These are phyloP conservation scores for Sarcophaga carnaria DNA, from an alignment of 2,888 invertebrate genomes.

Conservation along the genomic window DNA sequence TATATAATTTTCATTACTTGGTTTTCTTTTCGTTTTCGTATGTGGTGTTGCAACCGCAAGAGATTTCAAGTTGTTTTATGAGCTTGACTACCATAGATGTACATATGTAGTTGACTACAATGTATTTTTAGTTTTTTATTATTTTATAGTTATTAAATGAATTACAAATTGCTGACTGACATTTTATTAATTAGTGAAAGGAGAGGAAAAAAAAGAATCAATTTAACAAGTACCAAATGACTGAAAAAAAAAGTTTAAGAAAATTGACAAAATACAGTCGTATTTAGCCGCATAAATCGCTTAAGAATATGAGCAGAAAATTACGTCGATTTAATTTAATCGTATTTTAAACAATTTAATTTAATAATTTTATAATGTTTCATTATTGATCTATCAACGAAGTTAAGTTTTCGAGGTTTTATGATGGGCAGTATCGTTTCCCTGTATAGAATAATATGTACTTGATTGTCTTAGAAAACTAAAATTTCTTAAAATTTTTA, in stretches of 20 bases:
- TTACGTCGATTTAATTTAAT: no score
- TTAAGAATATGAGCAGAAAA: no score
- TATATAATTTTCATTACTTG: background rate
- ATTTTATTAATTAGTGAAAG: slow-evolving; percentile 29
- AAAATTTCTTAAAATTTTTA: no score
- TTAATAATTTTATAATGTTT: no score
- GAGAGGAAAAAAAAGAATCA: background rate
- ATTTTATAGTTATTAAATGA: slow-evolving; percentile 56
- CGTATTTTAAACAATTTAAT: no score
- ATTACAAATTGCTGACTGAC: slow-evolving; percentile 41
- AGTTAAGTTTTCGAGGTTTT: no score
- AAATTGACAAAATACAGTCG: background rate
- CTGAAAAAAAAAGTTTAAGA: no score
- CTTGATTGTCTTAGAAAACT: no score
- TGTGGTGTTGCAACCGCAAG: background rate
- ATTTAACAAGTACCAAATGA: no score
- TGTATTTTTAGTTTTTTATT: slow-evolving; percentile 49
- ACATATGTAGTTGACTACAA: slow-evolving; percentile 46
- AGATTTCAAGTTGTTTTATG: background rate
- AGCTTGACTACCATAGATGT: background rate
- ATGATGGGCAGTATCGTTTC: no score
- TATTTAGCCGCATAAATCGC: background rate
- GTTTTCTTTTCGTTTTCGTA: slow-evolving; percentile 1
- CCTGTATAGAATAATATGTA: no score
- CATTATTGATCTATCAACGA: no score